A percentile compares a stretch with the other conserved stretches of the same genome.
Evolutionary conservation across 2,113 vertebrate species (phyloP).

Genomic region (Leptocoma aspasia): DNA sequence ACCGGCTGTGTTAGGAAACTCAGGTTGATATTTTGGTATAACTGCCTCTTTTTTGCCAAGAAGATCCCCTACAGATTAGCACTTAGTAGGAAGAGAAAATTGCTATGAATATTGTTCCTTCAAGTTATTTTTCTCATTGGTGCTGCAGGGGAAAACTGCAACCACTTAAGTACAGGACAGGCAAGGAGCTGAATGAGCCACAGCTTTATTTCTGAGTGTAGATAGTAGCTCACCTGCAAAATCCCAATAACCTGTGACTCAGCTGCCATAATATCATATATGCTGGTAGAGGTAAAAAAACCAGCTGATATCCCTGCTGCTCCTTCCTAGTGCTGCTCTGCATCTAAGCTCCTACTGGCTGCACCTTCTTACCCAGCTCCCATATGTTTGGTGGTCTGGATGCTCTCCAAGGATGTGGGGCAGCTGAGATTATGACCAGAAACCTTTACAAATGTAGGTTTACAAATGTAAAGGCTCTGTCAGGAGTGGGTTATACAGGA

Average conservation of each 20-base stretch:
- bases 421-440: background rate
- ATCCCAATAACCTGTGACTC: accelerated
- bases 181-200: background rate
- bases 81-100: background rate
- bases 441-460: background rate
- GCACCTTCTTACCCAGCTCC: background rate
- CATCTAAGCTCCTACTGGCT: background rate
- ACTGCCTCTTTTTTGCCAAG: background rate
- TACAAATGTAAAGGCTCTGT: background rate
- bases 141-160: background rate
- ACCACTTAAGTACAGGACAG: background rate
- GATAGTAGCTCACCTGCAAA: background rate
- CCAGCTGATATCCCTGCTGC: background rate
- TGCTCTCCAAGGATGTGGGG: background rate
- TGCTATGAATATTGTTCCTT: background rate
- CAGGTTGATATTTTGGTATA: background rate
- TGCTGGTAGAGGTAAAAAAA: background rate
- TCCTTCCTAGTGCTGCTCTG: background rate
- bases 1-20: background rate
- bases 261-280: background rate
- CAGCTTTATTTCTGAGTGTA: background rate
- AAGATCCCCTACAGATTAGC: background rate
- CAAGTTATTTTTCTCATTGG: background rate
- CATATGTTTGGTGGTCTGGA: background rate
- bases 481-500: background rate